Percentiles rank a stretch among this genome's conserved stretches.
Evolutionary conservation across 2,888 invertebrate species (phyloP).

Genomic region (Volucella bombylans): DNA sequence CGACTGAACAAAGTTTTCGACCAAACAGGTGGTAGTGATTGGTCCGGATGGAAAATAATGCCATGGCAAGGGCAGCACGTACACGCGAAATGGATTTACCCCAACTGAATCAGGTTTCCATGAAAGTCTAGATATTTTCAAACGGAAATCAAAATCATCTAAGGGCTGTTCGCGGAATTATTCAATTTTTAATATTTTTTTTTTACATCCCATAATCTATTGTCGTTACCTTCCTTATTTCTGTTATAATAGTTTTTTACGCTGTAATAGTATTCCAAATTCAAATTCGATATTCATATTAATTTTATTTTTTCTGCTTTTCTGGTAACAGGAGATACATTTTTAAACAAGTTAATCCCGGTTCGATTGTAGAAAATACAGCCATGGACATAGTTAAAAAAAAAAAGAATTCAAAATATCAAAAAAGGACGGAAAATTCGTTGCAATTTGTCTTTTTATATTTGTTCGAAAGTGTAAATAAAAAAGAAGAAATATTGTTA

Average conservation of each 20-base stretch:
- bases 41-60: conserved; percentile 14
- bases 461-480: background rate
- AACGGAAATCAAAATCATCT: conserved; percentile 10
- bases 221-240: background rate
- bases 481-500: background rate
- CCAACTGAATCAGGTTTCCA: too few species aligned
- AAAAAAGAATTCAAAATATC: background rate
- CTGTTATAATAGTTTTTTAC: background rate
- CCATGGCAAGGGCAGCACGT: conserved; percentile 10
- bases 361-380: background rate
- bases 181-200: background rate
- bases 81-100: background rate
- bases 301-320: background rate
- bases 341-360: conserved; percentile 23
- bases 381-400: background rate
- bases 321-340: background rate
- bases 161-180: background rate
- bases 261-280: conserved; percentile 1
- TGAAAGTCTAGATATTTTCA: background rate
- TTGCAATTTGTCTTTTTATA: background rate
- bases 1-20: conserved; percentile 9
- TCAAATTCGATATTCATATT: conserved; percentile 5
- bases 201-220: background rate
- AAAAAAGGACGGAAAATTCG: background rate
- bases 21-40: conserved; percentile 35